Base-by-base conservation (phyloP, 2,888 invertebrate genomes). In the Pammene fasciana region DNA sequence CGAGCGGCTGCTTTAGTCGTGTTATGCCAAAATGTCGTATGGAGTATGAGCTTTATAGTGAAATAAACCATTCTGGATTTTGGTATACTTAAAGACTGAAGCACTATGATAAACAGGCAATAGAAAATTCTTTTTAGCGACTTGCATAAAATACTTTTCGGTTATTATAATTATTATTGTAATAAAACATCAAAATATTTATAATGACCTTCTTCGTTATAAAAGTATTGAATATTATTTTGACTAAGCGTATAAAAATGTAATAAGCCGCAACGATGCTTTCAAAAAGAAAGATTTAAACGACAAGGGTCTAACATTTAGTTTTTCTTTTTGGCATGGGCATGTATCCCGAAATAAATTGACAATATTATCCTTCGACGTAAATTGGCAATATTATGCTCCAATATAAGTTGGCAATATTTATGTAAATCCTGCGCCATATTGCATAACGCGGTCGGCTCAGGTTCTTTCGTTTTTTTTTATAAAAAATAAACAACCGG, bases 401-500 rank as follows among this genome's bases (percentile, higher is more conserved):
- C 82, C 83, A 82, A 65, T 68, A 68, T 65, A 70, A 65, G 65
- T 70, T 70, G 65, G 65, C 70, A 70, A 70, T 70, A 70, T 70
- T 70, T 70, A 70, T 70, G 70, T 70, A 60, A 70, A 70, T 70
- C 65, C 56, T 56, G 9, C 62, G 64, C 68, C 64, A 65, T 65
- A 70, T 70, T 70, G 70, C 65, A 70, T 70, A 70, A 70, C 65
- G 45, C 60, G 65, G 64, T 36, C 52, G 45, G 54, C 36, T 48
- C 66, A 66, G 71, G 64, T 68, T 68, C 68, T 68, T 71, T 65
- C 60, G 52, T 61, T 70, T 68, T 66, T 67, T 74, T 72, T 72
- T 72, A 71, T 75, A 81, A 79, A 76, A 79, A 81, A 82, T 78
- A 80, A 82, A 83, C 77, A 78, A 86, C 86, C 85, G 84, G 85